These are phyloP conservation scores for Trachelus stipa DNA, from an alignment of 2,888 invertebrate species.

Conservation along the genomic window DNA sequence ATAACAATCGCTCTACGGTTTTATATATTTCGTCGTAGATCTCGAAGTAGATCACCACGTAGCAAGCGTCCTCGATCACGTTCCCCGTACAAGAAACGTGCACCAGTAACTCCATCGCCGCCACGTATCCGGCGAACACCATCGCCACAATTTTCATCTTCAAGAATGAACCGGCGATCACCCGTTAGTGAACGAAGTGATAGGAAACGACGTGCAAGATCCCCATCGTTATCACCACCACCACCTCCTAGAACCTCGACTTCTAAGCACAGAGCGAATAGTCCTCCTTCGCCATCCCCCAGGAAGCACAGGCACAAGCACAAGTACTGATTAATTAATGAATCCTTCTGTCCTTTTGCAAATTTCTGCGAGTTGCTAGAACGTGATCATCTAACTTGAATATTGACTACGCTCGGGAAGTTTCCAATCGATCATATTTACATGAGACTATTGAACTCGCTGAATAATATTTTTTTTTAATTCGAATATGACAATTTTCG, in stretches of 20 bases:
- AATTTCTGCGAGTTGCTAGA: no score
- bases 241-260: slow-evolving; percentile 49
- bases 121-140: slow-evolving; percentile 61
- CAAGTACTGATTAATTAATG: slow-evolving; percentile 63
- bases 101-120: slow-evolving; percentile 60
- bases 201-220: slow-evolving; percentile 56
- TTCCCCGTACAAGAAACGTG: slow-evolving; percentile 64
- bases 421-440: no score
- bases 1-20: slow-evolving; percentile 14
- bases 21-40: slow-evolving; percentile 39
- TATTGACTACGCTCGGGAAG: no score
- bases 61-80: slow-evolving; percentile 65
- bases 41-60: slow-evolving; percentile 63
- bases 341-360: neutral
- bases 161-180: slow-evolving; percentile 52
- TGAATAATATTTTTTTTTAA: no score
- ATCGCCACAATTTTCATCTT: slow-evolving; percentile 57
- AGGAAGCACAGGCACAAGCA: slow-evolving; percentile 71
- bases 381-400: no score
- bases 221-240: slow-evolving; percentile 62
- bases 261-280: slow-evolving; percentile 54
- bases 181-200: slow-evolving; percentile 52
- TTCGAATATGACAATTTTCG: no score
- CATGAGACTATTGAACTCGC: no score
- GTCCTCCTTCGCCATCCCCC: slow-evolving; percentile 66